Evolutionary conservation across 2,113 vertebrate species (phyloP).

Genomic region (Gallinago undulata): DNA sequence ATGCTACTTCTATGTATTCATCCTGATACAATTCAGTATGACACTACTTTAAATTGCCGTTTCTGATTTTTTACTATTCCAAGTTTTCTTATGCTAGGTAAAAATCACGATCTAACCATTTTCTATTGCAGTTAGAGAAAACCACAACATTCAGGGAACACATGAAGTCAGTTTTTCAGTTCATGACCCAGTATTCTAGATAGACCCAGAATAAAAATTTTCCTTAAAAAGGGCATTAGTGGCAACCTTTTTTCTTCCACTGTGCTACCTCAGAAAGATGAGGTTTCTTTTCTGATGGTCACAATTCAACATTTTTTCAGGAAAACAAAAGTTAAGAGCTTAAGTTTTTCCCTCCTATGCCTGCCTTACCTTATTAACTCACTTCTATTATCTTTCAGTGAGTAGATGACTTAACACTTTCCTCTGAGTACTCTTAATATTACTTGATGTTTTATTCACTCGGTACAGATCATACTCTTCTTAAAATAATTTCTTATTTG

Average conservation of each 20-base stretch:
- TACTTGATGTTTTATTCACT: background rate
- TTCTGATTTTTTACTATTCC: background rate
- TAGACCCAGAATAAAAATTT: background rate
- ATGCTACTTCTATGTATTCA: background rate
- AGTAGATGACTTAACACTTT: background rate
- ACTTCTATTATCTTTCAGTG: background rate
- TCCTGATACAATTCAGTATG: background rate
- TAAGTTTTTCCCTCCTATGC: background rate
- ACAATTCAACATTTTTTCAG: background rate
- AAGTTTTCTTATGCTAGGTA: background rate
- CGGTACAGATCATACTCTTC: background rate
- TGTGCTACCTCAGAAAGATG: background rate
- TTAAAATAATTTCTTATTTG: background rate
- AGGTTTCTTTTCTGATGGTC: background rate
- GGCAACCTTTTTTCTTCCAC: background rate
- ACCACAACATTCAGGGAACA: background rate
- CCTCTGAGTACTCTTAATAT: background rate
- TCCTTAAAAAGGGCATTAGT: background rate
- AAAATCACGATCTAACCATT: background rate
- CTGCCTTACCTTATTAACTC: background rate
- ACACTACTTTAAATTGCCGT: background rate
- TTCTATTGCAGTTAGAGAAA: background rate
- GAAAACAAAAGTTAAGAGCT: background rate
- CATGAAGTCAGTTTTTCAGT: background rate
- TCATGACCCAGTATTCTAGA: background rate